Conservation (phyloP, 2,113 vertebrate species). For the Vicugna pacos region DNA sequence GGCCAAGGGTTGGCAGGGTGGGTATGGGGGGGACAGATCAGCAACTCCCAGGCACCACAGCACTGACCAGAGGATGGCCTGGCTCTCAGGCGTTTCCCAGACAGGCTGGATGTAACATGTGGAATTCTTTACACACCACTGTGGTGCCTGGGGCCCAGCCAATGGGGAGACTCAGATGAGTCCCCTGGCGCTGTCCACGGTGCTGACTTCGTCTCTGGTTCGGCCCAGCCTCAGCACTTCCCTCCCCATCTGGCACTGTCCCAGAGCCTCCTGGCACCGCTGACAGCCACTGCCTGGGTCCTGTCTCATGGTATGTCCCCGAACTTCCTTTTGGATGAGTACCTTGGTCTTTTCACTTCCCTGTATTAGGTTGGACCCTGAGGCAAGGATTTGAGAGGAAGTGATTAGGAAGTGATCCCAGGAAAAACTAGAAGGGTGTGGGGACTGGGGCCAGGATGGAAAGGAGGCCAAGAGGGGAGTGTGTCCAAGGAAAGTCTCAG, state of each 20-base stretch:
- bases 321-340: not conserved
- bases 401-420: too few species aligned
- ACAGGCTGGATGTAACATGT: too few species aligned
- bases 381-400: too few species aligned
- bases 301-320: fast-evolving
- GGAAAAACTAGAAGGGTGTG: too few species aligned
- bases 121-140: not conserved
- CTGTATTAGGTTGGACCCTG: not conserved
- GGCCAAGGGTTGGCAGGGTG: not conserved
- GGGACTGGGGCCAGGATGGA: too few species aligned
- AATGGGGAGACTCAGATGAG: not conserved
- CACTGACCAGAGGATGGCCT: not conserved
- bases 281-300: not conserved
- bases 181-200: not conserved
- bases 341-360: not conserved
- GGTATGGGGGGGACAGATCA: too few species aligned
- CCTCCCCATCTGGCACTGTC: not conserved
- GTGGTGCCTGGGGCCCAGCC: not conserved
- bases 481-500: too few species aligned
- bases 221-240: not conserved
- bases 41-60: not conserved
- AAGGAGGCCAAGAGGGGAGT: too few species aligned
- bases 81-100: too few species aligned
- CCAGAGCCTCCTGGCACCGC: not conserved
- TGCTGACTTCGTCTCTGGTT: not conserved